Base-by-base conservation (phyloP, 2,888 invertebrate species). In the Crioceris asparagi region DNA sequence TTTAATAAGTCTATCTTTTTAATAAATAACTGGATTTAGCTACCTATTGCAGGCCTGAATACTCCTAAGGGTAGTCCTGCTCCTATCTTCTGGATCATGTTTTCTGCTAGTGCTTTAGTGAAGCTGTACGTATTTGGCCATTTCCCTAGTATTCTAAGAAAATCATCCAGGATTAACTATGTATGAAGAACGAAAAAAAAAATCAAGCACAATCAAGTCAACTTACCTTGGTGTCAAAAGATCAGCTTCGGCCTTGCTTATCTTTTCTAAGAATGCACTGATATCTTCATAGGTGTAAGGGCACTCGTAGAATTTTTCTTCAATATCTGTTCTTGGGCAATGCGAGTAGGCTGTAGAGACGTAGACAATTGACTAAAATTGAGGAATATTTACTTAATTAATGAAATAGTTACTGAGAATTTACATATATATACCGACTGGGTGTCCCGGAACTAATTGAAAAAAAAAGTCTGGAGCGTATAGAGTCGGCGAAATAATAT, bases 51-150 rank as follows among this genome's bases (percentile, higher is more conserved):
- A 0, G 90, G 90, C 44, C 91, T 67, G 51, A 87, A 80, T 46
- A 91, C 78, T 32, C 79, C 81, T 8, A 87, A 59, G 0, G 85
- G 85, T 21, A 88, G 57, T 8, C 67, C 69, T 10, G 64, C 65
- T 4, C 73, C 72, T 41, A 74, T 74, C 11, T 68, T 62, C 21
- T 70, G 63, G 1, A 88, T 59, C 39, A 79, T 66, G 47, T 75
- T 72, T 58, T 91, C 90, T 0, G 85, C 85, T 34, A 90, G 56
- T 1, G 86, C 83, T 67, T 91, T 91, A 2, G 88, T 87, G 57
- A 80, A 85, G 0, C 85, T 83, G 65, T 91, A 91, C 0, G 87
- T 87, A 59, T 90, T 90, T 0, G 88, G 88, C 70, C 84, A 82
- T 1, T 69, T 57, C 12, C 72, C 74, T 14, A 76, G 54, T n/a